Conservation (phyloP, 2,888 invertebrate species). For the Koerneria pararmatus region DNA sequence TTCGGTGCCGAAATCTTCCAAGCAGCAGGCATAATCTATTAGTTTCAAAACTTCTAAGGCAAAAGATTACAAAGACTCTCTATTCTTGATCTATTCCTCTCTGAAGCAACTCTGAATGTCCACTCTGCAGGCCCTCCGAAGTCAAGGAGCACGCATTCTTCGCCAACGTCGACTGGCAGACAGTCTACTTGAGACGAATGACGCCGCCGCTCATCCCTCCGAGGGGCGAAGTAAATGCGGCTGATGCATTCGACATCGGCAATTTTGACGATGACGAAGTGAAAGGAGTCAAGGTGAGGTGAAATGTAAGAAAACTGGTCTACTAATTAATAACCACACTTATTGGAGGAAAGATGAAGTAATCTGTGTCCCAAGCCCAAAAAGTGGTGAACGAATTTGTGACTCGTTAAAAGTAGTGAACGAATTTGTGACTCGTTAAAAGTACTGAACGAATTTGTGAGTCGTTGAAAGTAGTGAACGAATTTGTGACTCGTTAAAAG, state of each 20-base stretch:
- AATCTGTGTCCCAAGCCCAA: no score
- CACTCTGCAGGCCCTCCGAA: constrained; percentile 77
- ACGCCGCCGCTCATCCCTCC: constrained; percentile 96
- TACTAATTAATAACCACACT: no score
- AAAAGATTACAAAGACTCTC: neutral
- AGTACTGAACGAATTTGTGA: no score
- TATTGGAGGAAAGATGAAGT: no score
- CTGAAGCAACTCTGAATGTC: neutral
- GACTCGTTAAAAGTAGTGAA: no score
- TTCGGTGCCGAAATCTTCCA: neutral
- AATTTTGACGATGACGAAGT: constrained; percentile 99
- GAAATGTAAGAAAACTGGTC: neutral
- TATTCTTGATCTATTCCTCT: neutral
- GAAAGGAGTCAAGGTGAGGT: constrained; percentile 84
- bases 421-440: no score
- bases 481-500: no score
- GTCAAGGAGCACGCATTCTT: constrained; percentile 97
- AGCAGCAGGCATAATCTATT: neutral
- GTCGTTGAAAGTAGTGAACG: no score
- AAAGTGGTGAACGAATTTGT: no score
- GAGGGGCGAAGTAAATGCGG: constrained; percentile 96
- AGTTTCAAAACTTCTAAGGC: neutral
- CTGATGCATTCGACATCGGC: constrained; percentile 93
- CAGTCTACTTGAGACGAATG: constrained; percentile 93
- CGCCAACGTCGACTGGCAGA: constrained; percentile 96